These are phyloP conservation scores for Gymnocephalus cernua DNA, from an alignment of 2,113 vertebrate species.

Conservation along the genomic window DNA sequence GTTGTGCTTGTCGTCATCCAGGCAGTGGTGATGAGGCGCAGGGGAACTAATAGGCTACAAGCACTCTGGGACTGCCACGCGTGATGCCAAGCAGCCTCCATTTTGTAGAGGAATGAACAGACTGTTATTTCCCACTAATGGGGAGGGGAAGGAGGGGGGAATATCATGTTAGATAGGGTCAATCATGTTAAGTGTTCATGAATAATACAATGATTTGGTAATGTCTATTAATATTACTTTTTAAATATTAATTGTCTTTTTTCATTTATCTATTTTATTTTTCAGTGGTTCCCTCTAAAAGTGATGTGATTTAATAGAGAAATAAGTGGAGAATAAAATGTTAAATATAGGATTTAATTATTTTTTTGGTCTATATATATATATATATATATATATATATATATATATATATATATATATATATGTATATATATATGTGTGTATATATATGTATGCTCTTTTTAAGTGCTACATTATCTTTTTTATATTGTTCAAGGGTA, in stretches of 20 bases:
- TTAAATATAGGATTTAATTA: neutral
- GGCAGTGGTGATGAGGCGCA: slow-evolving; percentile 58
- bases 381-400: no score
- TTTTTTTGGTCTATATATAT: neutral
- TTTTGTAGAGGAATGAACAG: slow-evolving; percentile 74
- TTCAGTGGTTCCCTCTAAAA: neutral
- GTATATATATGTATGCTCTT: no score
- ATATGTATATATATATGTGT: no score
- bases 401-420: no score
- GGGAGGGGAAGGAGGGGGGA: neutral
- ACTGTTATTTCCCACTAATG: slow-evolving; percentile 34
- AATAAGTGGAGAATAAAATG: neutral
- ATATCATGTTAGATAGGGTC: neutral
- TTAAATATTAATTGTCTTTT: neutral
- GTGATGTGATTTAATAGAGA: neutral
- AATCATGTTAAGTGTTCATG: slow-evolving; percentile 7
- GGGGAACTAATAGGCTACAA: slow-evolving; percentile 65
- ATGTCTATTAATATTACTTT: neutral
- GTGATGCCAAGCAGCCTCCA: slow-evolving; percentile 70
- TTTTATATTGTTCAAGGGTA: neutral
- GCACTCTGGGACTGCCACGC: slow-evolving; percentile 58
- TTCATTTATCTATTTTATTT: neutral
- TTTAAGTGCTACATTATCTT: neutral
- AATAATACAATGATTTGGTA: neutral
- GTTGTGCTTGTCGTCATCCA: slow-evolving; percentile 72